phyloP scores from a whole-genome alignment of 1,140 invertebrate species.

The Lepidurus couesii region DNA sequence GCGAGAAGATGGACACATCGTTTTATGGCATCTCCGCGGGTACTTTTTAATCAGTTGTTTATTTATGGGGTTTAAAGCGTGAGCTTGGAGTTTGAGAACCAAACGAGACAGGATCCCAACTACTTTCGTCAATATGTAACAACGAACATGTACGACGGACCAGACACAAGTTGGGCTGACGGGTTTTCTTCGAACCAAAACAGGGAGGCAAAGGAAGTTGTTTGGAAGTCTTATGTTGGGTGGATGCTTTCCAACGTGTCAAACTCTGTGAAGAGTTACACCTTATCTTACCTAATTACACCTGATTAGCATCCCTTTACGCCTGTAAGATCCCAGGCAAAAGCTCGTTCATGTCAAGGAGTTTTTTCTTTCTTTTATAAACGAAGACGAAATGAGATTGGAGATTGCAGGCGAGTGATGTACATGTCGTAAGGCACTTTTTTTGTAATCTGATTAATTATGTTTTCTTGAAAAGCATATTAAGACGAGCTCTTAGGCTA shows the following conservation, averaged over 20 bases:
- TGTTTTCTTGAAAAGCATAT: not conserved
- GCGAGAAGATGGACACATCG: not conserved
- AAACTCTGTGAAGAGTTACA: conserved; percentile 12
- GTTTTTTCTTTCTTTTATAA: not conserved
- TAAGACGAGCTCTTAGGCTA: not conserved
- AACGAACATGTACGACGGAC: not conserved
- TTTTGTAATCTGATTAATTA: not conserved
- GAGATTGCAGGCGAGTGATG: not conserved
- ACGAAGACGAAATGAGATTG: not conserved
- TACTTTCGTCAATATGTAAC: not conserved
- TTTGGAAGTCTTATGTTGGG: not conserved
- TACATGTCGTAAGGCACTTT: not conserved
- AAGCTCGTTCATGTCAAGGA: not conserved
- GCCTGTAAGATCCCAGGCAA: not conserved
- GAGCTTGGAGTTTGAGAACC: not conserved
- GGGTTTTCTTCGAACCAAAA: not conserved
- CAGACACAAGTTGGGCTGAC: not conserved
- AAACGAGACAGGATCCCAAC: not conserved
- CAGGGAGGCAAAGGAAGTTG: conserved; percentile 1
- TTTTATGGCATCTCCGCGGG: conserved; percentile 3
- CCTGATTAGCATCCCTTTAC: not conserved
- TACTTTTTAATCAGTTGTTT: conserved; percentile 17
- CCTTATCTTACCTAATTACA: conserved; percentile 1
- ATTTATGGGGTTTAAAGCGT: conserved; percentile 1
- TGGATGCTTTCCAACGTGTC: conserved; percentile 7